phyloP scores from a whole-genome alignment of 2,888 invertebrate genomes.

The Acleris emargana region DNA sequence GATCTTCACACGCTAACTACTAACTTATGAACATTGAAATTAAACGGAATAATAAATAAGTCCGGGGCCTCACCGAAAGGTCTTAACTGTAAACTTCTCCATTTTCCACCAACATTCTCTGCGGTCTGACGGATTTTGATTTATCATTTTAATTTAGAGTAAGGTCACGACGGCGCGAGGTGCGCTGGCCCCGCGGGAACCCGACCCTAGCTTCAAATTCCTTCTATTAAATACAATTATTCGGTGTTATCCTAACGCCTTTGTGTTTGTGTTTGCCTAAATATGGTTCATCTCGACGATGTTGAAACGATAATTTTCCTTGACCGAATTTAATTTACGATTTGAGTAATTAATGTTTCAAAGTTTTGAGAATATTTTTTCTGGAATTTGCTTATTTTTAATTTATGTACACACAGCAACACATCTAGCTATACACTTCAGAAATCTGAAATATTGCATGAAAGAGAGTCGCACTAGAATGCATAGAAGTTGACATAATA shows the following conservation, averaged over 20 bases:
- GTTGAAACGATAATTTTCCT: conserved; percentile 31
- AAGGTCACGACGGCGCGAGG: conserved; percentile 68
- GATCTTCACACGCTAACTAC: conserved; percentile 6
- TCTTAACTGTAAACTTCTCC: conserved; percentile 30
- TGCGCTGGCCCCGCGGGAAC: conserved; percentile 62
- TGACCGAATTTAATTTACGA: not conserved
- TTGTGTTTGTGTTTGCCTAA: conserved; percentile 31
- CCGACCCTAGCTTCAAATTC: conserved; percentile 66
- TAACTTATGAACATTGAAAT: conserved; percentile 17
- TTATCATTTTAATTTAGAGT: conserved; percentile 81
- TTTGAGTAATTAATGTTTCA: no score
- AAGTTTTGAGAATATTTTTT: no score
- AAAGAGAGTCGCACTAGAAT: no score
- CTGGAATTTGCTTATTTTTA: no score
- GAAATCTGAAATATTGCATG: no score
- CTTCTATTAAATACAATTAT: conserved; percentile 59
- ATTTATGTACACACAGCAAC: no score
- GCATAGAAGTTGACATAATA: no score
- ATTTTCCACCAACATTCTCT: conserved; percentile 33
- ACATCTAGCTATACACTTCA: no score
- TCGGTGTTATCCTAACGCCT: conserved; percentile 35
- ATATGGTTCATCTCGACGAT: conserved; percentile 21
- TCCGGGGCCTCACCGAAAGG: conserved; percentile 15
- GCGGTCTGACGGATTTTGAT: conserved; percentile 74
- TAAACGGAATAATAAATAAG: conserved; percentile 25